A percentile compares a stretch with the other conserved stretches of the same genome.
Evolutionary conservation across 35 echinoderm and acorn worm species (phyloP).

Genomic region (Heliocidaris tuberculata): DNA sequence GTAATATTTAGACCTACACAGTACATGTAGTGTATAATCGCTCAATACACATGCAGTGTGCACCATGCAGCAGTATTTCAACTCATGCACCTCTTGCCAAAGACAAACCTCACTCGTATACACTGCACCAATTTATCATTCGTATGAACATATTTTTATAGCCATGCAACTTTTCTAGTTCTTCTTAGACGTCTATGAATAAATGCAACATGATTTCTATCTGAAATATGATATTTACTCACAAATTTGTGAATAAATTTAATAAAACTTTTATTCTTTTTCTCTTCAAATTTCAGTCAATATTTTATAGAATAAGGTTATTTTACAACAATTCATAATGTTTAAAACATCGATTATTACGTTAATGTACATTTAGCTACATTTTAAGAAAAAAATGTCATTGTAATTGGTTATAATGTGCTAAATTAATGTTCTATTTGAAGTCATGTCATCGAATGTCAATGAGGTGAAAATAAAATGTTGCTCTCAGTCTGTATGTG

Average conservation of each 20-base stretch:
- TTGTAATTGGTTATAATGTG: not conserved
- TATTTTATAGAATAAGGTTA: not conserved
- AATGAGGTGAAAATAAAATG: not conserved
- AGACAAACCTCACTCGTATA: not conserved
- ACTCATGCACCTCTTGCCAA: slow-evolving; percentile 34
- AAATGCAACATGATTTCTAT: slow-evolving; percentile 11
- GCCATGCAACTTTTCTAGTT: not conserved
- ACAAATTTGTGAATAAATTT: not conserved
- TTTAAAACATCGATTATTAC: not conserved
- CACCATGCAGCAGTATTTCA: slow-evolving; percentile 23
- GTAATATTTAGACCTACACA: no score
- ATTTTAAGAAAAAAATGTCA: not conserved
- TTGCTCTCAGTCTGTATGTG: not conserved
- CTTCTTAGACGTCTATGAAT: not conserved
- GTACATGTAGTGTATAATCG: no score
- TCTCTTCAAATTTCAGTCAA: not conserved
- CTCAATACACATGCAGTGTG: not conserved
- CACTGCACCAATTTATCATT: slow-evolving; percentile 14
- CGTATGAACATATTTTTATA: not conserved
- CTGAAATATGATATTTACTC: not conserved
- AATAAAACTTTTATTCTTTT: not conserved
- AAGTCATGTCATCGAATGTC: not conserved
- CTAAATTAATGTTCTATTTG: not conserved
- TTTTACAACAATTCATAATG: not conserved
- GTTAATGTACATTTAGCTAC: not conserved